Conservation (phyloP, 2,888 invertebrate species). For the Cephonodes hylas region DNA sequence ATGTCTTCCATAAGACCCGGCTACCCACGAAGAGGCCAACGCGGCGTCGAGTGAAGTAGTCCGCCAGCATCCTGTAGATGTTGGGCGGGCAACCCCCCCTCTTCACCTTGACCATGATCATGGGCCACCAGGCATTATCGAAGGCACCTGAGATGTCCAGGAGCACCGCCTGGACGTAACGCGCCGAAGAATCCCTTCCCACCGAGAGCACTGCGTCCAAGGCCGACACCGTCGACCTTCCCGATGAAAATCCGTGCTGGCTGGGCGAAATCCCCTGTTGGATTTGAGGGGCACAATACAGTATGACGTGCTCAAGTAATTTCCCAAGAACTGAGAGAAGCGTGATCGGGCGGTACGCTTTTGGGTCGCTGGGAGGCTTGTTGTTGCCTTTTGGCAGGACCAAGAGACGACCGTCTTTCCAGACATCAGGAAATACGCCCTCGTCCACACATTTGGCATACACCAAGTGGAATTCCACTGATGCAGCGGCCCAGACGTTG, state of each 20-base stretch:
- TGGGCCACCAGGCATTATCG: too few relatives aligned
- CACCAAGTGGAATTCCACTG: conserved; percentile 19
- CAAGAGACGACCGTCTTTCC: conserved; percentile 23
- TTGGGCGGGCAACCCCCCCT: too few relatives aligned
- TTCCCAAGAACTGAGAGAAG: conserved; percentile 37
- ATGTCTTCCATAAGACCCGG: too few relatives aligned
- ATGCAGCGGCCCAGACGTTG: conserved; percentile 22
- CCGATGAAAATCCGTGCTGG: conserved; percentile 40
- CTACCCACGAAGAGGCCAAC: too few relatives aligned
- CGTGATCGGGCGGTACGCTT: conserved; percentile 32
- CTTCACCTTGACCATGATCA: too few relatives aligned
- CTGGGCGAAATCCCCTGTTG: conserved; percentile 12
- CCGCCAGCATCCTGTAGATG: too few relatives aligned
- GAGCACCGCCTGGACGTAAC: conserved; percentile 23
- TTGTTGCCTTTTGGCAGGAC: conserved; percentile 31
- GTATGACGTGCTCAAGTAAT: conserved; percentile 32
- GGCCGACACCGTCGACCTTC: conserved; percentile 32
- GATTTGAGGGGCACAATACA: conserved; percentile 22
- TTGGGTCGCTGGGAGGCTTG: conserved; percentile 24
- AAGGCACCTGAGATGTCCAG: conserved; percentile 39
- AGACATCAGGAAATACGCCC: conserved; percentile 26
- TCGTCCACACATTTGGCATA: conserved; percentile 26
- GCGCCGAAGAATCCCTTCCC: neutral
- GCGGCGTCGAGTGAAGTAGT: too few relatives aligned
- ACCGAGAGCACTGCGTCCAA: conserved; percentile 12